Conservation (phyloP, 2,113 vertebrate genomes). For the Addax nasomaculatus region DNA sequence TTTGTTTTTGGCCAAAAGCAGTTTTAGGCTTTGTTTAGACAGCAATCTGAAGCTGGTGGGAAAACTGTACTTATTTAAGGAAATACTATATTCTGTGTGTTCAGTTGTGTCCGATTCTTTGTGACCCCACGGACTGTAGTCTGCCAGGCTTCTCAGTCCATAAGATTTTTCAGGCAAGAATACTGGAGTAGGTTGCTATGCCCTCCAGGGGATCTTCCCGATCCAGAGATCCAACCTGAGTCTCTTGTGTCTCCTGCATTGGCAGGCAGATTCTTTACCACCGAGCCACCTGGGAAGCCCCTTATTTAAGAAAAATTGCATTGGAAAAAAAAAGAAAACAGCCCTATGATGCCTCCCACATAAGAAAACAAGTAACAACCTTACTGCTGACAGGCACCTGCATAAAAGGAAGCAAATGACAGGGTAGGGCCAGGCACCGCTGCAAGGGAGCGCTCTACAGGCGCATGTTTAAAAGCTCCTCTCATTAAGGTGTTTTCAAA, state of each 20-base stretch:
- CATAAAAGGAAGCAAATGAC: neutral
- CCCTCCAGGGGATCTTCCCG: neutral
- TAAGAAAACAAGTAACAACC: neutral
- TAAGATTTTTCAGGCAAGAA: neutral
- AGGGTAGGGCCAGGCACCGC: neutral
- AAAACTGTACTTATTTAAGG: neutral
- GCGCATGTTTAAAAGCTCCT: neutral
- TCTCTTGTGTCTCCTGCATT: neutral
- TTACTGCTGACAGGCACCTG: neutral
- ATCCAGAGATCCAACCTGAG: neutral
- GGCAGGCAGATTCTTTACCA: neutral
- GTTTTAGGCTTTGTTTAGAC: neutral
- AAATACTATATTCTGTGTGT: neutral
- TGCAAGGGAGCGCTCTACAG: neutral
- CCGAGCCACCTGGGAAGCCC: neutral
- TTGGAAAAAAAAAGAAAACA: neutral
- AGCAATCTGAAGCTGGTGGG: neutral
- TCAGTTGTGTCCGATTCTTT: neutral
- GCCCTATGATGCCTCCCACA: neutral
- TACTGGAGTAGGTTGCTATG: neutral
- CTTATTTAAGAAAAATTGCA: neutral
- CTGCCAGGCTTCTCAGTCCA: neutral
- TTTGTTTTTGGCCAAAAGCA: neutral
- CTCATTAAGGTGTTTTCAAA: constrained; percentile 26
- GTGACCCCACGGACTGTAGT: neutral